Evolutionary conservation across 2,888 invertebrate genomes (phyloP).

Genomic region (Trichopoda pennipes): DNA sequence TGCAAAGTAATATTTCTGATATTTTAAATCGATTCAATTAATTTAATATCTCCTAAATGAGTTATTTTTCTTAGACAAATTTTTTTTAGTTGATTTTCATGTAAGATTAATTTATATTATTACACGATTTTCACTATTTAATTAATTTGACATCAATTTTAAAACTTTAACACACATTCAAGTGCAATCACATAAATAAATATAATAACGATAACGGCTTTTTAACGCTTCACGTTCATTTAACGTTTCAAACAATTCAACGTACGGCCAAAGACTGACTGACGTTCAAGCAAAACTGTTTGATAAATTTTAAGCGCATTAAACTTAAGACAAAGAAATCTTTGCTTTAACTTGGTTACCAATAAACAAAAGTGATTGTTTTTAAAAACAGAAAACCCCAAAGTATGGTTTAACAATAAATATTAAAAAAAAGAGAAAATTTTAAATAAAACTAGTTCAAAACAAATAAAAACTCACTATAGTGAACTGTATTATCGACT

Average conservation of each 20-base stretch:
- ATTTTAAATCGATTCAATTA: too few species aligned
- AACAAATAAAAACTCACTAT: conserved; percentile 27
- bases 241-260: conserved; percentile 57
- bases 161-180: conserved; percentile 34
- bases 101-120: neutral
- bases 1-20: too few species aligned
- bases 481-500: conserved; percentile 61
- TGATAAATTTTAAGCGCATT: conserved; percentile 54
- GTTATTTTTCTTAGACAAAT: too few species aligned
- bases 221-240: conserved; percentile 13
- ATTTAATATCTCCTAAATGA: too few species aligned
- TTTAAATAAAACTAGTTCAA: conserved; percentile 53
- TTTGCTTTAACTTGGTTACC: conserved; percentile 50
- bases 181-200: conserved; percentile 16
- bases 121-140: neutral
- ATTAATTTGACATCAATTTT: neutral
- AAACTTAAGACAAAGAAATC: conserved; percentile 38
- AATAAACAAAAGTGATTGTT: conserved; percentile 64
- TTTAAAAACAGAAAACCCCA: neutral
- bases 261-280: conserved; percentile 63
- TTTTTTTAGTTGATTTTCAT: neutral
- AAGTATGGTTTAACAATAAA: conserved; percentile 24
- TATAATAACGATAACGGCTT: conserved; percentile 10
- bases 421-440: conserved; percentile 42
- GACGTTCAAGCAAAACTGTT: conserved; percentile 55